Evolutionary conservation across 2,888 invertebrate genomes (phyloP).

Genomic region (Drosophila anceps): DNA sequence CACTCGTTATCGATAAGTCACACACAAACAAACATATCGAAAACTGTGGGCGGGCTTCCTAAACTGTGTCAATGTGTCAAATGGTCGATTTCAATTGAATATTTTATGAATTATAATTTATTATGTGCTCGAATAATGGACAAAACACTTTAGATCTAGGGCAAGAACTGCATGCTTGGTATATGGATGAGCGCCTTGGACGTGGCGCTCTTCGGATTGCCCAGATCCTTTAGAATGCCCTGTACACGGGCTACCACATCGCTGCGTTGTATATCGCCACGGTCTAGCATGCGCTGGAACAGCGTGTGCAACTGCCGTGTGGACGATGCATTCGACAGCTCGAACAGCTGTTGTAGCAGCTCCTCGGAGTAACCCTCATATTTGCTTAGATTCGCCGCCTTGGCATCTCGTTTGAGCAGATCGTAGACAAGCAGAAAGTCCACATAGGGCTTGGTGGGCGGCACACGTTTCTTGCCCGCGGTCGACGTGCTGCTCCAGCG

Average conservation of each 20-base stretch:
- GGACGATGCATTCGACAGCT: slow-evolving; percentile 81
- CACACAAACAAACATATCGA: slow-evolving; percentile 7
- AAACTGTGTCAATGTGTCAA: slow-evolving; percentile 74
- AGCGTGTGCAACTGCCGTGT: slow-evolving; percentile 83
- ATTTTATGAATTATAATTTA: slow-evolving; percentile 50
- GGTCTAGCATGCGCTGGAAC: slow-evolving; percentile 82
- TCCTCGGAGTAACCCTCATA: slow-evolving; percentile 84
- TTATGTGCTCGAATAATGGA: slow-evolving; percentile 38
- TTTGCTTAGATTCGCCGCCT: slow-evolving; percentile 83
- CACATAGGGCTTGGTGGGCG: slow-evolving; percentile 85
- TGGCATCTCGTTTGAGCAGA: slow-evolving; percentile 85
- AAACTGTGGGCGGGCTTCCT: slow-evolving; percentile 31
- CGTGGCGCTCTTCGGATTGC: slow-evolving; percentile 80
- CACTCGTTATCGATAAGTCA: slow-evolving; percentile 64
- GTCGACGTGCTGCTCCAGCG: slow-evolving; percentile 82
- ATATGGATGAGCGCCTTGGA: slow-evolving; percentile 80
- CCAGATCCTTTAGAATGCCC: slow-evolving; percentile 83
- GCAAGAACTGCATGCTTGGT: slow-evolving; percentile 83
- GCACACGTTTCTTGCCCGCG: slow-evolving; percentile 84
- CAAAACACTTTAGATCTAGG: slow-evolving; percentile 68
- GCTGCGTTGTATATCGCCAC: slow-evolving; percentile 82
- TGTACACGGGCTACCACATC: slow-evolving; percentile 84
- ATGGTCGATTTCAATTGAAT: slow-evolving; percentile 32
- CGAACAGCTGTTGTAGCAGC: slow-evolving; percentile 78
- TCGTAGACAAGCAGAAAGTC: slow-evolving; percentile 85